A percentile compares a stretch with the other conserved stretches of the same genome.
Conservation (phyloP, 2,797 vertebrate species). For the Chrosomus eos region DNA sequence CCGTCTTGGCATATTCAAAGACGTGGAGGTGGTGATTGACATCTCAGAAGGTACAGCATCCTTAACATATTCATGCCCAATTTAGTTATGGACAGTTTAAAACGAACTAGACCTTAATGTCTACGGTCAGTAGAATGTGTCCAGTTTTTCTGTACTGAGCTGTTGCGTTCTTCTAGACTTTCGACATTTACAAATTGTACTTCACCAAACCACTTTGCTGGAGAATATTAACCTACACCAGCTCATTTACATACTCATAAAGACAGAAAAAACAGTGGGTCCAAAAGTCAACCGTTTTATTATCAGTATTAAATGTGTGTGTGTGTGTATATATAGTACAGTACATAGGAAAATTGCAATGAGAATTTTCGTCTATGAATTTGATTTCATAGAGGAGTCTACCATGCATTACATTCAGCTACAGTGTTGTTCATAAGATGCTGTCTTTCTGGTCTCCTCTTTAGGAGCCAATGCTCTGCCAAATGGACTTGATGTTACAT, state of each 20-base stretch:
- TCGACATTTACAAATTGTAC: background rate
- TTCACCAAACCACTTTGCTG: background rate
- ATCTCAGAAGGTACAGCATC: constrained; percentile 84
- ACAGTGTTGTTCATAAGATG: background rate
- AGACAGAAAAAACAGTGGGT: background rate
- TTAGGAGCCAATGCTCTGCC: constrained; percentile 89
- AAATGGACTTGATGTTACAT: constrained; percentile 93
- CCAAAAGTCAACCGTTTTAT: constrained; percentile 11
- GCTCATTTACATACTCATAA: constrained; percentile 18
- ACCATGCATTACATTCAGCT: background rate
- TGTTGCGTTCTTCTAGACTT: background rate
- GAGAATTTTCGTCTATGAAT: background rate
- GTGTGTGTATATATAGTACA: background rate
- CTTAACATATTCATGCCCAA: background rate
- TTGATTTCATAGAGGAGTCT: background rate
- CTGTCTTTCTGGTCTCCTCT: constrained; percentile 7
- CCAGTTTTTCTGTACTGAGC: background rate
- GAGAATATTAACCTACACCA: background rate
- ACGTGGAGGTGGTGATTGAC: constrained; percentile 95
- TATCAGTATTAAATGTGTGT: background rate
- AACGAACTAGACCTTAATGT: background rate
- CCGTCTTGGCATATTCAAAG: constrained; percentile 90
- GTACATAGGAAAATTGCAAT: background rate
- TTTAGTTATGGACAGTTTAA: background rate
- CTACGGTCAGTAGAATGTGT: background rate